These are phyloP conservation scores for Drosophila fulvimacula DNA, from an alignment of 2,888 invertebrate species.

Conservation along the genomic window DNA sequence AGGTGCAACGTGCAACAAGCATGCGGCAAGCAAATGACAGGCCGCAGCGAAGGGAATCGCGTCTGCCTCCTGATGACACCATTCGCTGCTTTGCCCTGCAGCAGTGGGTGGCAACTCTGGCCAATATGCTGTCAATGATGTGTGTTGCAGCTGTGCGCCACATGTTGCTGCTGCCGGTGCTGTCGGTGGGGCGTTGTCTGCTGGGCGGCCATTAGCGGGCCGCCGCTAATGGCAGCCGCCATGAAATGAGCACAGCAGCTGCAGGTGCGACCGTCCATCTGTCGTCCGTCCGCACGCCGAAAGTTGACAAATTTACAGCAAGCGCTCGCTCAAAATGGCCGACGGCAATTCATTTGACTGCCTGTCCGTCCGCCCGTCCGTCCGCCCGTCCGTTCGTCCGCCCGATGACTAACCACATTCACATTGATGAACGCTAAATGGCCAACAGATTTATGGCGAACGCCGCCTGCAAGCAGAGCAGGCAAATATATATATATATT, in stretches of 20 bases:
- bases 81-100: conserved; percentile 57
- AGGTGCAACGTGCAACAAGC: conserved; percentile 65
- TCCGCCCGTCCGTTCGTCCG: conserved; percentile 20
- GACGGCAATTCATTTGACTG: conserved; percentile 72
- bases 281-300: conserved; percentile 41
- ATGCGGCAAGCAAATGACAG: conserved; percentile 50
- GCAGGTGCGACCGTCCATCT: conserved; percentile 62
- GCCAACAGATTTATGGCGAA: conserved; percentile 74
- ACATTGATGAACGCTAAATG: conserved; percentile 77
- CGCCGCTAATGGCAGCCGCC: conserved; percentile 58
- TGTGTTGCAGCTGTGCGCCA: conserved; percentile 79
- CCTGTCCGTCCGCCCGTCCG: conserved; percentile 27
- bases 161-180: conserved; percentile 66
- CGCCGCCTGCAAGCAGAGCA: conserved; percentile 48
- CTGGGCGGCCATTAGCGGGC: conserved; percentile 66
- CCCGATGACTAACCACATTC: conserved; percentile 62
- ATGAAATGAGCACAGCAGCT: conserved; percentile 77
- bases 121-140: conserved; percentile 71
- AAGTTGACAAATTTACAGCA: conserved; percentile 77
- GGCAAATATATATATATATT: conserved; percentile 8
- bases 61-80: conserved; percentile 68
- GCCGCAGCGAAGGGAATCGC: conserved; percentile 65
- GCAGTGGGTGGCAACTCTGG: conserved; percentile 78
- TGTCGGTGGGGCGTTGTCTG: conserved; percentile 54
- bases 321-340: conserved; percentile 66